phyloP scores from a whole-genome alignment of 2,888 invertebrate genomes.

The Laothoe populi region DNA sequence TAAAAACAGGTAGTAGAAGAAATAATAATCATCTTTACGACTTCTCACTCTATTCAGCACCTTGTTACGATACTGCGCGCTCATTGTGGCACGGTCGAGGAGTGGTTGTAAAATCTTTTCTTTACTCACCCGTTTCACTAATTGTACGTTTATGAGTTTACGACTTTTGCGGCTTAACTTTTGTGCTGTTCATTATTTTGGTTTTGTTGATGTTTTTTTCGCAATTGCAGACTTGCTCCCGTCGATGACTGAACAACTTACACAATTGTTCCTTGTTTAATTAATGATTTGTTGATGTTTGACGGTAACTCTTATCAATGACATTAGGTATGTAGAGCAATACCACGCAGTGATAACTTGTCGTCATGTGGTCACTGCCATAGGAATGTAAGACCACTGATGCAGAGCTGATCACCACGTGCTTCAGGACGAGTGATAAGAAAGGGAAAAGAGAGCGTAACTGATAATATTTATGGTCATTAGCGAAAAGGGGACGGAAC shows the following conservation, averaged over 20 bases:
- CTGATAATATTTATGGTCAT: slow-evolving; percentile 84
- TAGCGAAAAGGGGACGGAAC: slow-evolving; percentile 85
- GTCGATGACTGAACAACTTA: slow-evolving; percentile 33
- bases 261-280: slow-evolving; percentile 31
- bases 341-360: slow-evolving; percentile 11
- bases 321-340: background rate
- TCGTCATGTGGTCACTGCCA: slow-evolving; percentile 26
- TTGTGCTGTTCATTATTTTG: slow-evolving; percentile 71
- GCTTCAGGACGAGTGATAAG: slow-evolving; percentile 75
- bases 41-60: slow-evolving; percentile 86
- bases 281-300: slow-evolving; percentile 5
- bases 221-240: slow-evolving; percentile 29
- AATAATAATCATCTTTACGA: slow-evolving; percentile 86
- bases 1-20: slow-evolving; percentile 86
- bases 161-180: slow-evolving; percentile 80
- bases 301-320: slow-evolving; percentile 3
- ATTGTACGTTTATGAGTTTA: slow-evolving; percentile 85
- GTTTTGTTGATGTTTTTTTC: slow-evolving; percentile 63
- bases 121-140: slow-evolving; percentile 83
- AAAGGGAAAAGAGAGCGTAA: slow-evolving; percentile 77
- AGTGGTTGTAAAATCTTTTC: slow-evolving; percentile 85
- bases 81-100: slow-evolving; percentile 81
- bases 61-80: slow-evolving; percentile 84
- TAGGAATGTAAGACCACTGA: background rate
- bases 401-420: slow-evolving; percentile 57